Percentiles rank a stretch among this genome's conserved stretches.
Evolutionary conservation across 2,113 vertebrate genomes (phyloP).

Genomic region (Panurus biarmicus): DNA sequence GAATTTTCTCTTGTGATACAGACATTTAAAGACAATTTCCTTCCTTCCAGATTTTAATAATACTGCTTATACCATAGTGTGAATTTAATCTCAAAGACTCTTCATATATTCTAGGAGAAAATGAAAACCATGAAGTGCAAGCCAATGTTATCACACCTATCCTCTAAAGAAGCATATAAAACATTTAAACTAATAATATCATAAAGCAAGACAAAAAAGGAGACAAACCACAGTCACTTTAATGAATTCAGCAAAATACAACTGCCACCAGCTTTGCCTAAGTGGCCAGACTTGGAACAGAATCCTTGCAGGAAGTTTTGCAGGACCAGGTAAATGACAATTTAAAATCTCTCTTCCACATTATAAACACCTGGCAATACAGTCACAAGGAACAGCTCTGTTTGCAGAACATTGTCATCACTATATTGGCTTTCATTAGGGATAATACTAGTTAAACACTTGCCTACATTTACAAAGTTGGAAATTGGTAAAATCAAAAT

Average conservation of each 20-base stretch:
- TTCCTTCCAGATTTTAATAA: background rate
- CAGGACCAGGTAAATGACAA: background rate
- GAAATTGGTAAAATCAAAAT: background rate
- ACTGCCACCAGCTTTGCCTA: background rate
- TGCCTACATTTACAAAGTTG: background rate
- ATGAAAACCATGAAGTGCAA: background rate
- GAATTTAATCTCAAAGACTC: background rate
- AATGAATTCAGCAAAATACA: background rate
- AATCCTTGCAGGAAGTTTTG: background rate
- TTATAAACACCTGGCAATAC: background rate
- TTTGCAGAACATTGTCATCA: background rate
- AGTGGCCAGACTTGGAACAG: background rate
- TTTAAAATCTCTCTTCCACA: background rate
- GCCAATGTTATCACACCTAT: background rate
- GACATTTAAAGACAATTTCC: background rate
- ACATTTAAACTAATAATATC: background rate
- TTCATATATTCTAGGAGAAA: background rate
- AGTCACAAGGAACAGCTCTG: background rate
- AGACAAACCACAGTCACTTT: background rate
- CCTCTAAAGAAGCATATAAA: background rate
- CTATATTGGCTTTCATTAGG: background rate
- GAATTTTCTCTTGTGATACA: background rate
- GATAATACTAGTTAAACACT: background rate
- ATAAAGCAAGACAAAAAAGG: background rate
- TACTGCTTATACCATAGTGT: background rate